phyloP scores from a whole-genome alignment of 2,113 vertebrate genomes.

The Telmatochromis sp. region DNA sequence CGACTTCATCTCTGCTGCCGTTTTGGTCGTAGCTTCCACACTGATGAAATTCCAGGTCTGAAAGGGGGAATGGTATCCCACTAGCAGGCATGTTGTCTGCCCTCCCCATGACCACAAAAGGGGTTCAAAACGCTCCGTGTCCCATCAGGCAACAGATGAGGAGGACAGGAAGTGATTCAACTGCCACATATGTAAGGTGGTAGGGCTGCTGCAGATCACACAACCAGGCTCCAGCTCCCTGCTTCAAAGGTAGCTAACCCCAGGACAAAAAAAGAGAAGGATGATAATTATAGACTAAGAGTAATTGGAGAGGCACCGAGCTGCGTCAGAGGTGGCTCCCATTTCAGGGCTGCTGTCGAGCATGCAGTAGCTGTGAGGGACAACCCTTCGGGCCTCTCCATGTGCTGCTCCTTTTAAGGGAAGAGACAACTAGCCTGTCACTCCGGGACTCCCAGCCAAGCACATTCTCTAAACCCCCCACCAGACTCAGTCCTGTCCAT shows the following conservation, averaged over 20 bases:
- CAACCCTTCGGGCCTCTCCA: constrained; percentile 5
- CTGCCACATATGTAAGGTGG: constrained; percentile 36
- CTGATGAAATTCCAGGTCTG: neutral
- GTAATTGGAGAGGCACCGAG: neutral
- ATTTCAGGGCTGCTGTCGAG: constrained; percentile 48
- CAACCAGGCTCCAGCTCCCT: neutral
- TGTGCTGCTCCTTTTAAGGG: constrained; percentile 71
- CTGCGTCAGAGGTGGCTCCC: constrained; percentile 47
- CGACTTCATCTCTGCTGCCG: neutral
- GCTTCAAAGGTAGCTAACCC: neutral
- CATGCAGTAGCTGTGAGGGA: constrained; percentile 37
- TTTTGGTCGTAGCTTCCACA: neutral
- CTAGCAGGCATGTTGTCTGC: neutral
- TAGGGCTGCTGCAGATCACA: neutral
- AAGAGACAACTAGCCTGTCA: constrained; percentile 18
- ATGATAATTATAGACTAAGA: constrained; percentile 64
- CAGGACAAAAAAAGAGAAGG: neutral
- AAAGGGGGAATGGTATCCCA: neutral
- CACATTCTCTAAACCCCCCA: neutral
- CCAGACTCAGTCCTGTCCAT: neutral
- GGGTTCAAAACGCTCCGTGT: constrained; percentile 16
- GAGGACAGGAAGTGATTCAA: constrained; percentile 8
- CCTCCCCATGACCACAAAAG: constrained; percentile 60
- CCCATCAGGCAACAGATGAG: neutral
- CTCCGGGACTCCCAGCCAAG: neutral